Base-by-base conservation (phyloP, 2,113 vertebrate species). In the Triplophysa rosa region DNA sequence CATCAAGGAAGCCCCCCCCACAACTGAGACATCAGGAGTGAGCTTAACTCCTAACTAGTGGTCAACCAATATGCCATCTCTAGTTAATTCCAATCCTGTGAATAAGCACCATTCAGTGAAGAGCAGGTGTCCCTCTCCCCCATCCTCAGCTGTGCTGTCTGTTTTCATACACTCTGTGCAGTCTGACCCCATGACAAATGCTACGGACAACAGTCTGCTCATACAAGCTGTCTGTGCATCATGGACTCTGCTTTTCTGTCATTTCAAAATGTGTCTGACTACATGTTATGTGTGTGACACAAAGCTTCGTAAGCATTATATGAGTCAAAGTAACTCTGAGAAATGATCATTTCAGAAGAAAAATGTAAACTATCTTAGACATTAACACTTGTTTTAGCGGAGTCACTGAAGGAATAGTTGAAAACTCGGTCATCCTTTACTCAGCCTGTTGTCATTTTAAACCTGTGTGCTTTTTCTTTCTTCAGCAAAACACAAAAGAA, bases 141-240 rank as follows among this genome's bases (percentile, higher is more conserved):
- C 82, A 64, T 19, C 54, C 49, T 86, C 67, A 82, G 85, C 74
- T 82, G 73, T 84, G 81, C 84, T 79, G 64, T 69, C 72, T 64
- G 40, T 74, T 54, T 77, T 42, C 64, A 73, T 24, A 45, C 42
- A 84, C 76, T 75, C 24, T 62, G 69, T 19, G 29, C 11, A 23
- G 24, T 72, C 80, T 67, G 78, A 82, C 82, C 45, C 62, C 67
- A 74, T 58, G n/a, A 68, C 63, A 52, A 56, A 80, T 77, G 72
- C 42, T 40, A 58, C 10, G 24, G 16, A 77, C 29, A 64, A 73
- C 65, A 72, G 73, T 5, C 76, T 47, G 24, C 9, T 72, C 37
- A 45, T 74, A 26, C 71, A 74, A 62, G 58, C 61, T 54, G 45
- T 42, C 29, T 8, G 6, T n/a, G 17, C 19, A n/a, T 56, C 17